Conservation (phyloP, 1,140 invertebrate species). For the Drosophila subobscura region DNA sequence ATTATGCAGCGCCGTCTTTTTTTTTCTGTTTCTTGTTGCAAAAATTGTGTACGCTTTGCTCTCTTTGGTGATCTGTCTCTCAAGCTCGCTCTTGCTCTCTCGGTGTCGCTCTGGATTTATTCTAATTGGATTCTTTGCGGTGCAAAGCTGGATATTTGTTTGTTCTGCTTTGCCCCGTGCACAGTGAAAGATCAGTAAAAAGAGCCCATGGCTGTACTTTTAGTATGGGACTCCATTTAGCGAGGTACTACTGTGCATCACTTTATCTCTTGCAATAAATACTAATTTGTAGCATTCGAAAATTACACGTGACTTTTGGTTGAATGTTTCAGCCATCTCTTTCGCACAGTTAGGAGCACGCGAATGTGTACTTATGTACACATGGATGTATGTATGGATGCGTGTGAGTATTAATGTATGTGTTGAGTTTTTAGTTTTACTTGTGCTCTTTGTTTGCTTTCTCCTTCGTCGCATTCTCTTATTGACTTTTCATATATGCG, state of each 20-base stretch:
- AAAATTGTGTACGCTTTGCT: constrained; percentile 1
- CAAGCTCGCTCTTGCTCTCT: constrained; percentile 6
- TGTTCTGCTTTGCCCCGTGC: constrained; percentile 15
- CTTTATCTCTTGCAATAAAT: constrained; percentile 62
- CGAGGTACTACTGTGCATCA: constrained; percentile 11
- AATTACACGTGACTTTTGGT: constrained; percentile 76
- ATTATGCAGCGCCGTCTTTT: constrained; percentile 37
- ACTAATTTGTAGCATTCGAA: constrained; percentile 73
- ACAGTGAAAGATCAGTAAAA: constrained; percentile 29
- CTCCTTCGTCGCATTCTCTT: constrained; percentile 30
- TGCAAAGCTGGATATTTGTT: constrained; percentile 71
- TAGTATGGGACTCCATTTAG: too few relatives aligned
- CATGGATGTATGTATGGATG: constrained; percentile 19
- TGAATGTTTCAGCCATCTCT: constrained; percentile 13
- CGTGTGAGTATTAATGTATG: constrained; percentile 15
- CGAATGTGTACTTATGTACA: constrained; percentile 3
- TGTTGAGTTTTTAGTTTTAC: constrained; percentile 14
- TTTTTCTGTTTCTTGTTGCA: constrained; percentile 25
- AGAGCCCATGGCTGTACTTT: neutral
- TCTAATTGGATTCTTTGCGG: constrained; percentile 73
- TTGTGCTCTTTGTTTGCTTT: constrained; percentile 23
- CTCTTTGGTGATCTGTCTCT: constrained; percentile 7
- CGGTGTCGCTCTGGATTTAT: constrained; percentile 44
- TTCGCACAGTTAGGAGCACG: constrained; percentile 13
- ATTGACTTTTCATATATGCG: constrained; percentile 53